Evolutionary conservation across 2,888 invertebrate genomes (phyloP).

Genomic region (Cerceris rybyensis): DNA sequence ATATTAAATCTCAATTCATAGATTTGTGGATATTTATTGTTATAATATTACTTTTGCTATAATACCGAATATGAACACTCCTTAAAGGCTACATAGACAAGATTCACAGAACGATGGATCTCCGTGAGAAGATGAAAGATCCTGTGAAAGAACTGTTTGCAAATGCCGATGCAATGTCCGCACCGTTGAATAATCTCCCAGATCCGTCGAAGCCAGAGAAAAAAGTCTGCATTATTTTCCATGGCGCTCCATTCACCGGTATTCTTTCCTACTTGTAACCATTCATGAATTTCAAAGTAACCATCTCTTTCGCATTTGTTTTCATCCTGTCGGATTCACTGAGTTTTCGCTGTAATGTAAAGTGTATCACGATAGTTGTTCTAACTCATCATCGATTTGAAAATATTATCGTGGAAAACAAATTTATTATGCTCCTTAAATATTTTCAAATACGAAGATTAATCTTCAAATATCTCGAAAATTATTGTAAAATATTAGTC

Average conservation of each 20-base stretch:
- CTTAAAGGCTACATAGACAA: constrained; percentile 68
- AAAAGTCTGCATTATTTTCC: constrained; percentile 81
- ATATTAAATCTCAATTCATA: background rate
- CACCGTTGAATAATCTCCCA: constrained; percentile 10
- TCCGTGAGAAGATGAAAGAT: constrained; percentile 67
- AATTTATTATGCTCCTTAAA: too few relatives aligned
- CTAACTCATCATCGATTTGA: too few relatives aligned
- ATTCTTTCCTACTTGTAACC: constrained; percentile 1
- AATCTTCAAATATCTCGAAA: too few relatives aligned
- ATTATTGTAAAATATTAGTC: too few relatives aligned
- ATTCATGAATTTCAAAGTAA: background rate
- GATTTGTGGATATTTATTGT: too few relatives aligned
- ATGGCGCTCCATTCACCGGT: constrained; percentile 82
- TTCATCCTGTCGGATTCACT: background rate
- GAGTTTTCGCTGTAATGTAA: background rate
- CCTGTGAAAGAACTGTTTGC: constrained; percentile 73
- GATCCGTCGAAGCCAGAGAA: constrained; percentile 60
- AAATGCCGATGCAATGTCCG: constrained; percentile 34
- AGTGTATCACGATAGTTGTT: background rate
- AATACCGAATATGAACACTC: too few relatives aligned
- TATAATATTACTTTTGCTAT: too few relatives aligned
- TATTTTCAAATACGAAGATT: too few relatives aligned
- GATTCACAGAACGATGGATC: constrained; percentile 60
- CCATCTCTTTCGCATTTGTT: too few relatives aligned
- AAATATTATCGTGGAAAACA: too few relatives aligned